phyloP scores from a whole-genome alignment of 2,113 vertebrate genomes.

The Meleagris gallopavo region DNA sequence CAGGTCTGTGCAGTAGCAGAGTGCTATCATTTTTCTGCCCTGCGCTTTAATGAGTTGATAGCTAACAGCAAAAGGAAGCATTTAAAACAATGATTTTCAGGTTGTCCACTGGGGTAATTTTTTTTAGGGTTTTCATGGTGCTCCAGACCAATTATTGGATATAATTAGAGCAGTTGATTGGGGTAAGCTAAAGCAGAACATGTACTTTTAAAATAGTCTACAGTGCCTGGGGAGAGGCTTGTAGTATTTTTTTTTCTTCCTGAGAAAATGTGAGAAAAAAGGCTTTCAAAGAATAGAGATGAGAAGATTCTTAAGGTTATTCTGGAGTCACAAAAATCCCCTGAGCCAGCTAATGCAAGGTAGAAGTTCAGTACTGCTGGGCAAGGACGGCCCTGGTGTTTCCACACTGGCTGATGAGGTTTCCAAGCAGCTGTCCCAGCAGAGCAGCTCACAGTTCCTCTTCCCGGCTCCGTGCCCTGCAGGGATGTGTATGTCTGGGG shows the following conservation, averaged over 20 bases:
- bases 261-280: not conserved
- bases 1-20: slow-evolving; percentile 1
- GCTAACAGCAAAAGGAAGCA: slow-evolving; percentile 25
- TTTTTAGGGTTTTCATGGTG: slow-evolving; percentile 35
- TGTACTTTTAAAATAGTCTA: not conserved
- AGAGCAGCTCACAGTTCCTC: not conserved
- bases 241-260: not conserved
- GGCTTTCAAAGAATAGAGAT: not conserved
- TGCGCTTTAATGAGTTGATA: slow-evolving; percentile 16
- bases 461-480: accelerated
- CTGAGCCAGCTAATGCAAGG: not conserved
- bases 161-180: slow-evolving; percentile 56
- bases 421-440: not conserved
- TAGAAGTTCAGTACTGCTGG: not conserved
- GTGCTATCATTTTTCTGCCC: not conserved
- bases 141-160: slow-evolving; percentile 51
- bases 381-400: not conserved
- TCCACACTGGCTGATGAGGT: not conserved
- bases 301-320: not conserved
- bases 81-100: slow-evolving; percentile 24
- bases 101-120: not conserved
- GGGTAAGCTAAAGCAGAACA: not conserved
- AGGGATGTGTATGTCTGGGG: not conserved
- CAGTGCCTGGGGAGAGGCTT: not conserved
- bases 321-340: not conserved